Base-by-base conservation (phyloP, 2,888 invertebrate species). In the Drosophila vallismaia region DNA sequence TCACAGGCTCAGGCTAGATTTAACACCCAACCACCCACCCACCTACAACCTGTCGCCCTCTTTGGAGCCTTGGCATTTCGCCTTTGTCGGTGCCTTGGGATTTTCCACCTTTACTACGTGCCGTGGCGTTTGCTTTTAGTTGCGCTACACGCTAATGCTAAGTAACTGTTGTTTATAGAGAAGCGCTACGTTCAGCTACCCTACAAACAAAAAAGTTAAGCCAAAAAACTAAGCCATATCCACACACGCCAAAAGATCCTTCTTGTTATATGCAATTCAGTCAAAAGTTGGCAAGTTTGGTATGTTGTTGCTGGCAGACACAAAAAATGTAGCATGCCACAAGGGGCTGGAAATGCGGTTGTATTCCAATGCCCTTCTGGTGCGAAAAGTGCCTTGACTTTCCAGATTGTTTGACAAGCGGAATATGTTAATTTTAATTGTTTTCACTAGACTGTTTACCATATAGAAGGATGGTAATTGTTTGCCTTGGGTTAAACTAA, bases 81-180 rank as follows among this genome's bases (percentile, higher is more conserved):
- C 40, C 36, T 10, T 42, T 19, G 28, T 40, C 36, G 48, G 40
- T 74, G 58, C 69, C 56, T 53, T 69, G 40, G 81, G 80, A 86
- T 77, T 86, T 80, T 84, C 80, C 76, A 71, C 67, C 81, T 86
- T 46, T 71, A 83, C 74, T 80, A 84, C 86, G 81, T 81, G 84
- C 71, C 64, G 44, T 70, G 84, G 81, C 84, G 71, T 86, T 86
- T 86, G 84, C 86, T 81, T 83, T 86, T 75, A 73, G 86, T 73
- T 77, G 75, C 69, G 78, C 71, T 59, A 66, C 68, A 68, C 75
- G 68, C 75, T 81, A 82, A 86, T 86, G 74, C 87, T 80, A 84
- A 86, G 81, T 82, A 82, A 82, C 78, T 80, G 76, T 84, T 86
- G 85, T 80, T 80, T 84, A 75, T 63, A 51, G 67, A 69, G 54